Evolutionary conservation across 1,140 invertebrate species (phyloP).

Genomic region (Hydropsyche tenuis): DNA sequence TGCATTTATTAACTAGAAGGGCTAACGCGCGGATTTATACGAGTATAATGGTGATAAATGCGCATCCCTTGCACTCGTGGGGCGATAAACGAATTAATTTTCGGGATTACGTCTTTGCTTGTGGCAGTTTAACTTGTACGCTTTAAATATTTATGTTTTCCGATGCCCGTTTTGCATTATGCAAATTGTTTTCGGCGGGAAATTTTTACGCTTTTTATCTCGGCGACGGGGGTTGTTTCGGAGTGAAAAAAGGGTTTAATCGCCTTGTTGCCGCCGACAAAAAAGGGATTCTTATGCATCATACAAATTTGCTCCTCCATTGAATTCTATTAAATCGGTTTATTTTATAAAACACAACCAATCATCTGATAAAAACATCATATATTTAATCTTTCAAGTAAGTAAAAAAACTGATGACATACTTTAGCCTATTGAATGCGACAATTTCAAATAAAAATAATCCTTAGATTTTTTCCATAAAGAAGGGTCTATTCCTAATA

Average conservation of each 20-base stretch:
- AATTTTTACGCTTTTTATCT: constrained; percentile 43
- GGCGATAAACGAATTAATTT: constrained; percentile 51
- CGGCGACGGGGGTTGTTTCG: neutral
- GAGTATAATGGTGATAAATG: constrained; percentile 50
- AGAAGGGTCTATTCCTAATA: too few relatives aligned
- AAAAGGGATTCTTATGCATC: constrained; percentile 26
- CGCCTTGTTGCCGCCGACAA: constrained; percentile 30
- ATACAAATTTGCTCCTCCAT: constrained; percentile 29
- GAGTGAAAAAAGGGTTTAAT: constrained; percentile 43
- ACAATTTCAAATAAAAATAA: too few relatives aligned
- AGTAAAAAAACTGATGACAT: too few relatives aligned
- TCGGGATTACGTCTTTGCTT: constrained; percentile 51
- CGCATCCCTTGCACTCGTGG: constrained; percentile 45
- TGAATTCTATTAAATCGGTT: neutral
- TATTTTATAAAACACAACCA: too few relatives aligned
- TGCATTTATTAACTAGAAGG: constrained; percentile 48
- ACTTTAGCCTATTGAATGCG: too few relatives aligned
- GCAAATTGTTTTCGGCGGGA: constrained; percentile 42
- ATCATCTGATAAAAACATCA: too few relatives aligned
- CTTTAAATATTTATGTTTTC: constrained; percentile 50
- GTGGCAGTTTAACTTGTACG: constrained; percentile 48
- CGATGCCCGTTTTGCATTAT: constrained; percentile 46
- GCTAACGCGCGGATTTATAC: constrained; percentile 42
- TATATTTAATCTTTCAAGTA: too few relatives aligned
- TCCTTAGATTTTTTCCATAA: too few relatives aligned